Evolutionary conservation across 2,888 invertebrate genomes (phyloP).

Genomic region (Agonopterix subpropinquella): DNA sequence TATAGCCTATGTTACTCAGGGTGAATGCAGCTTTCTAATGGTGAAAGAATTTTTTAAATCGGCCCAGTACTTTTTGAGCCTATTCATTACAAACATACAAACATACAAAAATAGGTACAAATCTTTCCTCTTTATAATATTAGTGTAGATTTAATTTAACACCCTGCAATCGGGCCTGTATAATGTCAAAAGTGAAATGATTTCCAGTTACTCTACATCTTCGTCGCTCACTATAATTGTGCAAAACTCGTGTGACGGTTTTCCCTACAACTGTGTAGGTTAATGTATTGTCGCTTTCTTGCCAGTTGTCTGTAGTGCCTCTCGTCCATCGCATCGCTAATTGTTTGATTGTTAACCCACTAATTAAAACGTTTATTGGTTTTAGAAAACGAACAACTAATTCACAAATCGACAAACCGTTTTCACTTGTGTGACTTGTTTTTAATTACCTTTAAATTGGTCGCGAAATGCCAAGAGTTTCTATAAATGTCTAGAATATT

Average conservation of each 20-base stretch:
- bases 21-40: no score
- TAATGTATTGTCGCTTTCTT: conserved; percentile 69
- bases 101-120: no score
- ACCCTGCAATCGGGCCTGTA: no score
- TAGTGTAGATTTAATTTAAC: no score
- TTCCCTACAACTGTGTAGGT: conserved; percentile 62
- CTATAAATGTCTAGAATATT: neutral
- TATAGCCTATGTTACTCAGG: no score
- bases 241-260: conserved; percentile 65
- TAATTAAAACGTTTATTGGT: conserved; percentile 56
- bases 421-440: conserved; percentile 41
- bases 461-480: neutral
- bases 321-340: conserved; percentile 60
- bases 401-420: conserved; percentile 26
- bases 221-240: conserved; percentile 50
- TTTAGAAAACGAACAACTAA: conserved; percentile 44
- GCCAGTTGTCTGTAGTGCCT: conserved; percentile 23
- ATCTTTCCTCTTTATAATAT: no score
- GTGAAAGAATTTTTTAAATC: no score
- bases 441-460: conserved; percentile 31
- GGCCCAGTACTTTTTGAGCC: no score
- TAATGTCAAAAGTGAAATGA: no score
- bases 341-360: conserved; percentile 60
- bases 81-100: no score
- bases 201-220: conserved; percentile 26